Evolutionary conservation across 2,888 invertebrate genomes (phyloP).

Genomic region (Tenthredo livida): DNA sequence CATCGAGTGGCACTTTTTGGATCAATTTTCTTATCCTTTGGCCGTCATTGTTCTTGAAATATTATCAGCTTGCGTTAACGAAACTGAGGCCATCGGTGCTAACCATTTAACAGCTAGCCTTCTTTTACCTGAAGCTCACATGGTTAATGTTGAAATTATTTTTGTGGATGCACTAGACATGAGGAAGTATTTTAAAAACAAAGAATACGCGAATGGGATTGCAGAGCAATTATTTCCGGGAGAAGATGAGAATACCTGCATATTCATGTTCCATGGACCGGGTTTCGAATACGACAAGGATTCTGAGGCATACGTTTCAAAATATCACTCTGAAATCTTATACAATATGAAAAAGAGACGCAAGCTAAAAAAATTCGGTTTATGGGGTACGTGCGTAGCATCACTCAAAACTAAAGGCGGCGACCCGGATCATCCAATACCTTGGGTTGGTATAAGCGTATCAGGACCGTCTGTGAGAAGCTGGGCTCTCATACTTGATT

Average conservation of each 20-base stretch:
- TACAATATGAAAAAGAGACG: background rate
- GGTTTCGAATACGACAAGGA: background rate
- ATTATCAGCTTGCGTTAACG: background rate
- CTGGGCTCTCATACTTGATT: background rate
- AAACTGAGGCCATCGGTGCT: background rate
- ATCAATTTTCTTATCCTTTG: background rate
- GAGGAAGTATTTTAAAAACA: background rate
- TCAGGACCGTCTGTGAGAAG: background rate
- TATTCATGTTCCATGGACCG: background rate
- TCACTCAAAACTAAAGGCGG: background rate
- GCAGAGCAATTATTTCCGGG: background rate
- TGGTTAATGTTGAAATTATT: background rate
- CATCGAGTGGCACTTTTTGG: background rate
- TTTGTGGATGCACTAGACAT: background rate
- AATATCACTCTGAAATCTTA: background rate
- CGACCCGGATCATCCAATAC: background rate
- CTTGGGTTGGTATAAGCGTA: background rate
- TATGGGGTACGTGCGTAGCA: background rate
- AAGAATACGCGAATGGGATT: background rate
- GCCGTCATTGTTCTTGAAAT: background rate
- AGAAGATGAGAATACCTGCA: background rate
- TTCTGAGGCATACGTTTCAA: background rate
- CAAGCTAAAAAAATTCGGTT: background rate
- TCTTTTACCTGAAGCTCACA: background rate
- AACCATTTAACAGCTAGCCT: background rate